Evolutionary conservation across 35 echinoderm and acorn worm species (phyloP).

Genomic region (Patiria miniata): DNA sequence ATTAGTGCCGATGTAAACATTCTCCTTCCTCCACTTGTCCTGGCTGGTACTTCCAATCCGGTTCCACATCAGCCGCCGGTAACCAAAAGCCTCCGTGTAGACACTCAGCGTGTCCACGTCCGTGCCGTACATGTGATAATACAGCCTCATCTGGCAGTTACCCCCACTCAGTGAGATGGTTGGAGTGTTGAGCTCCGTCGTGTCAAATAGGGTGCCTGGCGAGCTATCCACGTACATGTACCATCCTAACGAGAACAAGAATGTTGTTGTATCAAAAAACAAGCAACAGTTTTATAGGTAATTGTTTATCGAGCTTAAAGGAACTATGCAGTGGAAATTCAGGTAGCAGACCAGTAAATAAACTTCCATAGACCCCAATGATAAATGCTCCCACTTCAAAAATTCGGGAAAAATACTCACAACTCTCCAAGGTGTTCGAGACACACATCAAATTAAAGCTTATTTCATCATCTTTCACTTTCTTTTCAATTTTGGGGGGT

Average conservation of each 20-base stretch:
- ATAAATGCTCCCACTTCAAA: too few relatives aligned
- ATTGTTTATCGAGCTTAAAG: too few relatives aligned
- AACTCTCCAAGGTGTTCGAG: too few relatives aligned
- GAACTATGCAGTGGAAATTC: too few relatives aligned
- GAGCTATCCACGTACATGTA: constrained; percentile 27
- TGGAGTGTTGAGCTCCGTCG: not conserved
- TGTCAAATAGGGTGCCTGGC: constrained; percentile 10
- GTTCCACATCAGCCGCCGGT: not conserved
- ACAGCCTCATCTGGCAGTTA: constrained; percentile 14
- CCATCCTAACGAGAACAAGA: not conserved
- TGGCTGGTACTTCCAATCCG: not conserved
- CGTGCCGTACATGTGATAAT: constrained; percentile 59
- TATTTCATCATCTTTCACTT: too few relatives aligned
- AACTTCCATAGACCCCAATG: too few relatives aligned
- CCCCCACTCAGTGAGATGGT: not conserved
- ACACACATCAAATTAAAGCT: too few relatives aligned
- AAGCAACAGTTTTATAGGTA: too few relatives aligned
- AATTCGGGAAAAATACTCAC: too few relatives aligned
- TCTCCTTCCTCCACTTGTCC: constrained; percentile 1
- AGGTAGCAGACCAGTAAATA: too few relatives aligned
- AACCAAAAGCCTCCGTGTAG: not conserved
- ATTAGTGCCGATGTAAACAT: not conserved
- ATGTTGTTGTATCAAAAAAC: not conserved
- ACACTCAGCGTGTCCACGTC: constrained; percentile 39
- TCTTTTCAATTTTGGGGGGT: too few relatives aligned